Evolutionary conservation across 2,888 invertebrate genomes (phyloP).

Genomic region (Drosophila niveifrons): DNA sequence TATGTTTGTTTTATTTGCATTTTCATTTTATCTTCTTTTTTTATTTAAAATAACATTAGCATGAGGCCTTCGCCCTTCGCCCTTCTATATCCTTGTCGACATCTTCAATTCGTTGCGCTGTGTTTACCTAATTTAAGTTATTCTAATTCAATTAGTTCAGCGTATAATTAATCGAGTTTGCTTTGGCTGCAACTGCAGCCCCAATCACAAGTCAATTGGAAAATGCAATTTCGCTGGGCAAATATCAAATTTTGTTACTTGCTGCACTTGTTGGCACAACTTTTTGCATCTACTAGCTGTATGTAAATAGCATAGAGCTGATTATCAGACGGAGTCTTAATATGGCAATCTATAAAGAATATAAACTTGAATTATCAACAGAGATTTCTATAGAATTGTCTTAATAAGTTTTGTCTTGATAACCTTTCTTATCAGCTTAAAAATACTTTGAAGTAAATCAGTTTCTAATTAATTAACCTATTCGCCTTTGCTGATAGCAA

Average conservation of each 20-base stretch:
- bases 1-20: slow-evolving; percentile 40
- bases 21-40: slow-evolving; percentile 27
- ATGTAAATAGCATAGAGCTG: slow-evolving; percentile 2
- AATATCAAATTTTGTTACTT: slow-evolving; percentile 52
- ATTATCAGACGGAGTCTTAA: no score
- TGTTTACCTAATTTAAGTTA: slow-evolving; percentile 81
- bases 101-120: neutral
- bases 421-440: neutral
- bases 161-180: slow-evolving; percentile 74
- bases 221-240: slow-evolving; percentile 75
- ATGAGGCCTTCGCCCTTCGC: slow-evolving; percentile 20
- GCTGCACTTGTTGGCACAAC: slow-evolving; percentile 9
- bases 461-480: no score
- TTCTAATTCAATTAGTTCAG: slow-evolving; percentile 78
- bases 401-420: neutral
- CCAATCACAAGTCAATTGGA: slow-evolving; percentile 69
- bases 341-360: no score
- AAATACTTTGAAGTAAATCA: neutral
- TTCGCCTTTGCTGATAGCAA: no score
- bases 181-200: slow-evolving; percentile 23
- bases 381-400: no score
- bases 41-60: slow-evolving; percentile 65
- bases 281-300: neutral
- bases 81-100: slow-evolving; percentile 6
- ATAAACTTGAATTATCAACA: no score